Conservation (phyloP, 2,888 invertebrate genomes). For the Melipona beecheii region DNA sequence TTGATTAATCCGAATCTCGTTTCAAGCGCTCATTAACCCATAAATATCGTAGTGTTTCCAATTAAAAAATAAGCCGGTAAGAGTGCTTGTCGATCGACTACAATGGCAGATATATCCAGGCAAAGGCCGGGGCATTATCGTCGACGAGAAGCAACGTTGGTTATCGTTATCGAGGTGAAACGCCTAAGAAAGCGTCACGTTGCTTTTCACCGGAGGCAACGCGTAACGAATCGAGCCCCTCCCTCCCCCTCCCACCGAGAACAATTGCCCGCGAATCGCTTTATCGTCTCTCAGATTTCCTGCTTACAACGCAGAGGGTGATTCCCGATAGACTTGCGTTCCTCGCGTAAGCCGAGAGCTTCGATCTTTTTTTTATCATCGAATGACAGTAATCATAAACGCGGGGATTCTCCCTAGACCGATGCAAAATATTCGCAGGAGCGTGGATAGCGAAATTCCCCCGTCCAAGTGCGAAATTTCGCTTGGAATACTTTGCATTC, state of each 20-base stretch:
- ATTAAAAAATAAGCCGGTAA: neutral
- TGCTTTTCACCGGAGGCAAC: constrained; percentile 43
- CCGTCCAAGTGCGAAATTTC: neutral
- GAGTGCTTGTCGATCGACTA: neutral
- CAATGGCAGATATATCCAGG: constrained; percentile 2
- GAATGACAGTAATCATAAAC: neutral
- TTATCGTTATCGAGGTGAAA: constrained; percentile 45
- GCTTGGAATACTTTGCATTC: neutral
- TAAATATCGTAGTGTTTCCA: neutral
- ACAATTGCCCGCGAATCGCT: constrained; percentile 41
- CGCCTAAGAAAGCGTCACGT: constrained; percentile 39
- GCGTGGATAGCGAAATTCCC: neutral
- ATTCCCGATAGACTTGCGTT: constrained; percentile 20
- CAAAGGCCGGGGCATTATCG: neutral
- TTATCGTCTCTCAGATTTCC: constrained; percentile 50
- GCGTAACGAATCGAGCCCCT: constrained; percentile 44
- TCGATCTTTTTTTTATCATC: neutral
- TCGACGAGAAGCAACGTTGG: constrained; percentile 5
- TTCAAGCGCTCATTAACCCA: neutral
- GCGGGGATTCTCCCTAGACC: neutral
- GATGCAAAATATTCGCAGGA: neutral
- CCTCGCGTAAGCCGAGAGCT: neutral
- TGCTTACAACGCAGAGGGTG: constrained; percentile 34
- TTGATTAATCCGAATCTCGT: neutral
- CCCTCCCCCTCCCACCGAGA: neutral